These are phyloP conservation scores for Drosophila leontia DNA, from an alignment of 1,140 invertebrate species.

Conservation along the genomic window DNA sequence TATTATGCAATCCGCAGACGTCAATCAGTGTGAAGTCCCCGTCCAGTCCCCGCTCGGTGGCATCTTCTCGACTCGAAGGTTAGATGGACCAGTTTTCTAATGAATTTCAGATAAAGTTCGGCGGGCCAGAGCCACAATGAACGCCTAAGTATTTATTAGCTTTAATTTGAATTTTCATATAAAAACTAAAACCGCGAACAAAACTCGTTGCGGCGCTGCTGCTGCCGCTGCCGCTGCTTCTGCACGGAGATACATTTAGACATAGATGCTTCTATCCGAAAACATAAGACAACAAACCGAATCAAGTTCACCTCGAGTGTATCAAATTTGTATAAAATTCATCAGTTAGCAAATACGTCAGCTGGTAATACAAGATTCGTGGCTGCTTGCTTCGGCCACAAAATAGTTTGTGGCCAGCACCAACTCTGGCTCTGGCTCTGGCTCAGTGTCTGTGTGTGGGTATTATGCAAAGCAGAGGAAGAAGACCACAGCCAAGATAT, in stretches of 20 bases:
- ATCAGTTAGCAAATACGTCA: conserved; percentile 79
- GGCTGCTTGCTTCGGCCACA: neutral
- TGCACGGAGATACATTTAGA: conserved; percentile 61
- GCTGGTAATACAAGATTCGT: conserved; percentile 58
- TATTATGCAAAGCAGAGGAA: conserved; percentile 80
- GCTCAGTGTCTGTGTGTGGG: conserved; percentile 22
- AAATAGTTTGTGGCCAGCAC: conserved; percentile 20
- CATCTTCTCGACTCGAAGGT: conserved; percentile 62
- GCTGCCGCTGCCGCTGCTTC: conserved; percentile 69
- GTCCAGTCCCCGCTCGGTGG: conserved; percentile 9
- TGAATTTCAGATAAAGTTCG: conserved; percentile 72
- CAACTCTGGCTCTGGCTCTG: conserved; percentile 14
- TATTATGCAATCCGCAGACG: conserved; percentile 59
- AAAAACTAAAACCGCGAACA: conserved; percentile 62
- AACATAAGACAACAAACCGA: conserved; percentile 54
- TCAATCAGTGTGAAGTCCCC: conserved; percentile 43
- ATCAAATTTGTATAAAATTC: conserved; percentile 84
- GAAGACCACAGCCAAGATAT: conserved; percentile 32
- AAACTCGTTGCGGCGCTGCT: conserved; percentile 61
- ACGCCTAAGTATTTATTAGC: conserved; percentile 80
- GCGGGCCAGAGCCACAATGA: conserved; percentile 46
- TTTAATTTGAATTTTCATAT: conserved; percentile 79
- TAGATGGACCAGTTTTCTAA: conserved; percentile 74
- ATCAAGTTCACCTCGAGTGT: conserved; percentile 83
- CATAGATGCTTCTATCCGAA: conserved; percentile 74